Evolutionary conservation across 2,797 vertebrate species (phyloP), one percentile per base, ranked within the genome.

Genomic region (Pteronotus mesoamericanus): DNA sequence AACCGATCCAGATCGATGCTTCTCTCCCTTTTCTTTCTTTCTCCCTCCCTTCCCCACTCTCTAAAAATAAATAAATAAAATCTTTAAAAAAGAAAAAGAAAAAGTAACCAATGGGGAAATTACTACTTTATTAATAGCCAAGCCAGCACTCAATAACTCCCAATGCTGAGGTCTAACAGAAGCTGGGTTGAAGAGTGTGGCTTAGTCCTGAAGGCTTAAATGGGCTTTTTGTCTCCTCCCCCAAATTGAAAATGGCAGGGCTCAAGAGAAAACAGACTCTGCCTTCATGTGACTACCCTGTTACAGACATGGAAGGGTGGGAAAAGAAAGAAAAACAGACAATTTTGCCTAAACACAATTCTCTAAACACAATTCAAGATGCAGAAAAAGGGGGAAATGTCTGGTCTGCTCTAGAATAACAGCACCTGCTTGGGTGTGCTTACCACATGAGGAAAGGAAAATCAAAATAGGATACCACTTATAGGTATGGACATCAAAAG

Each of bases 81-180:
- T 64, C 5, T 64, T 32, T 64, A 64, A 15, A 32, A 64, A 7
- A 64, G 15, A 3, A 32, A 64, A 86, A 51, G 34, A 69, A n/a
- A 90, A 7, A 90, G 46, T 69, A 88, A 86, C 29, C 10, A 92
- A n/a, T 80, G 46, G 8, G 26, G 32, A 96, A 94, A 89, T 82
- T 57, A 44, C 10, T 26, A 37, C 46, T 39, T 94, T 86, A 83
- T 79, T 89, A 93, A 93, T 14, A 93, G 24, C 46, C 21, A 83
- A 79, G 37, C 21, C 26, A 71, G 44, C 48, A 83, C 18, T 77
- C 39, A 86, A 22, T 69, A 71, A 94, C 9, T 90, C 37, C 48
- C 51, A 74, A n/a, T 59, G 34, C 22, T 69, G 39, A 93, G 0
- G 14, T 75, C 44, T 89, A 48, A 84, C 24, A 91, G 89, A 75